Base-by-base conservation (phyloP, 2,888 invertebrate species). In the Polylopha cassiicola region DNA sequence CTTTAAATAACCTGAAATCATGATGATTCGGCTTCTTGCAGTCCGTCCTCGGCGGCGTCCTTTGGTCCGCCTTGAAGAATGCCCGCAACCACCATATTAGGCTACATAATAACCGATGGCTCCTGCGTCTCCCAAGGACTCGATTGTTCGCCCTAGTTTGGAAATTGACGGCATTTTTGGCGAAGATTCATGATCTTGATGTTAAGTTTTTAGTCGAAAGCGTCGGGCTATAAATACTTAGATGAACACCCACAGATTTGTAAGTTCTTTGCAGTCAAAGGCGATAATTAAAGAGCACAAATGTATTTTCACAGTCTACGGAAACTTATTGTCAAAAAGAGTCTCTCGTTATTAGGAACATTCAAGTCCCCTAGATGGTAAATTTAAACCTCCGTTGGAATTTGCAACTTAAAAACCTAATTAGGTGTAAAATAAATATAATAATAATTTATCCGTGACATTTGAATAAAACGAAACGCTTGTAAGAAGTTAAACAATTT, bases 111-210 rank as follows among this genome's bases (percentile, higher is more conserved):
- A 67, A 72, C 64, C 65, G 58, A 65, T 69, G 66, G 67, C 62
- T 69, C 61, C 67, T 54, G 63, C 58, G 59, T 68, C 57, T 61
- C 50, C 55, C 52, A 58, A 61, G 59, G 55, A 58, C 53, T 66
- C 78, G 79, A 81, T 84, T 84, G 81, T 81, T 69, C 67, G 64
- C 59, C 76, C 78, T 65, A 74, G 71, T 81, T 81, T 84, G 82
- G 81, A 66, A 63, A 71, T 60, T 58, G 58, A 49, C 53, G 48
- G 54, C 66, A 71, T 76, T 78, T 77, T 68, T 64, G 60, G 59
- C 48, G 50, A 53, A 42, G 46, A 51, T 50, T 50, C 46, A 46
- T 39, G 38, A 45, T 14, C 27, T 6, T 9, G n/a, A 23, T 11
- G 36, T 20, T 37, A 13, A 23, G 3, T 39, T 41, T 41, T 41